Evolutionary conservation across 2,113 vertebrate genomes (phyloP), one percentile per base, ranked within the genome.

Genomic region (Chaenogobius annularis): DNA sequence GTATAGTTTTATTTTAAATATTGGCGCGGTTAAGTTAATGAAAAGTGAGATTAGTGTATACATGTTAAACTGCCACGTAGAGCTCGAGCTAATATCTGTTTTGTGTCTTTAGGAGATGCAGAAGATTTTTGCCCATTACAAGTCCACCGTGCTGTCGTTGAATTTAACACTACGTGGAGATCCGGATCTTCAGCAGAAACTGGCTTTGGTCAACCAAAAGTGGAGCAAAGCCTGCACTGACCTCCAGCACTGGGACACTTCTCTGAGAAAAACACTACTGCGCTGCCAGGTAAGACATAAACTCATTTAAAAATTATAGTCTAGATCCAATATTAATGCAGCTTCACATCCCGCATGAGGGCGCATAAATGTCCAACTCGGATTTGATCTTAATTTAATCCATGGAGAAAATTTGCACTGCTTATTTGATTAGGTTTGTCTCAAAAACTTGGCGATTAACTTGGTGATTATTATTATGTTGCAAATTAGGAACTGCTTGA

Each of bases 41-140:
- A 35, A 35, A 3, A 35, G 35, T 35, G 35, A 35, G 3, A 35
- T 9, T 40, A 5, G 37, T 40, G 8, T 40, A 40, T 5, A 40
- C 37, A 40, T 40, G 37, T 40, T 40, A 40, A 40, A 40, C 5
- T 5, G 35, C 35, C 35, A 35, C 35, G 8, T 9, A 40, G 37
- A 40, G 2, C 1, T 40, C 8, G 7, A 40, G 8, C 37, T 40
- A 40, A 40, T 40, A 40, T 3, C 6, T 58, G 4, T 54, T 8
- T 54, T 2, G 10, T 62, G 31, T 52, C n/a, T 46, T 1, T 79
- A 98, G 97, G 94, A 96, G 72, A 90, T 93, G 79, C 82, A 96
- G 66, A 95, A 93, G 83, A 85, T 72, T 35, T 96, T 96, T 74
- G 85, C 94, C 3, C 90, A 84, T 85, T 94, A 96, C 88, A 96